Base-by-base conservation (phyloP, 1,140 invertebrate genomes). In the Aricia agestis region DNA sequence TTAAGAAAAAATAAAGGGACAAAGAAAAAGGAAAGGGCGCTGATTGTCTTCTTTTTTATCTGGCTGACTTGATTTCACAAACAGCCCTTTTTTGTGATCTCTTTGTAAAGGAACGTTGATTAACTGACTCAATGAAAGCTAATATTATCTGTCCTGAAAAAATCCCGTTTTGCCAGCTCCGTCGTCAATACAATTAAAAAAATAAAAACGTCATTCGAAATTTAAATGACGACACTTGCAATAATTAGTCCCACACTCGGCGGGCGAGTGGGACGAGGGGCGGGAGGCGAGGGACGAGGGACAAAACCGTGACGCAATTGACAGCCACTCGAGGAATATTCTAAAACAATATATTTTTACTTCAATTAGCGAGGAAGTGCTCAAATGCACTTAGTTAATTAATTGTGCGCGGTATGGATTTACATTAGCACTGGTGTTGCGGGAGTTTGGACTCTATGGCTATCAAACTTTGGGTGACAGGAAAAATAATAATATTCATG, bases 1-100 rank as follows among this genome's bases (percentile, higher is more conserved):
- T 90, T 90, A 90, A 88, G 85, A 90, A 88, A 89, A 88, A 88
- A 88, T 87, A 89, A 83, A 86, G 72, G 78, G 76, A 82, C 80
- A 83, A 86, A 80, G 81, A 77, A 74, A 52, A 84, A 76, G 81
- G 77, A 76, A 77, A 68, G 71, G 70, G 42, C 67, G 59, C 18
- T 63, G 81, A 82, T 83, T 82, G 81, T 83, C 76, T 81, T 63
- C 59, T 83, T 87, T 85, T 84, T 85, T 84, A 87, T 87, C 82
- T 79, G 70, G 69, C 67, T 75, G 80, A 76, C 79, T 84, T 90
- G 86, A 87, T 87, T 90, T 83, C 79, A 85, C 85, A 84, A 86
- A 88, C 83, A 82, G 73, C 71, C 73, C 73, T 72, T 69, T 42
- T 78, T 78, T 63, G 59, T 76, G 78, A 80, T 73, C 72, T 74